A percentile compares a stretch with the other conserved stretches of the same genome.
Conservation (phyloP, 2,113 vertebrate species). For the Mirounga angustirostris region DNA sequence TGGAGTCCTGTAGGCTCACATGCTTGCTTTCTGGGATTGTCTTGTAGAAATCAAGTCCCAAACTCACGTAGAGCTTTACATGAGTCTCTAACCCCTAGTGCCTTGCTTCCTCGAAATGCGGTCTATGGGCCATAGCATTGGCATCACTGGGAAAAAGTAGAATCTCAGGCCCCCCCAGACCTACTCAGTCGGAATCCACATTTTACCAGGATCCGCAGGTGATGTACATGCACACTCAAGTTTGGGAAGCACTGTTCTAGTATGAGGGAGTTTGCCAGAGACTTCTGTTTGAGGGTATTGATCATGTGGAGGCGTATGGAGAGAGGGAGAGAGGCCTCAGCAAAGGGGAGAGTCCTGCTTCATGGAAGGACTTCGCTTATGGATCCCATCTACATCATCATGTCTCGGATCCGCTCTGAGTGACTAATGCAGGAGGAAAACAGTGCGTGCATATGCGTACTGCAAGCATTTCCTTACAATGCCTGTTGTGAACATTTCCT, state of each 20-base stretch:
- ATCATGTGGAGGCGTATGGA: not conserved
- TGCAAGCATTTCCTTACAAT: not conserved
- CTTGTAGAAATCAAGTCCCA: slow-evolving; percentile 5
- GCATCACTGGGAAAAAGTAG: not conserved
- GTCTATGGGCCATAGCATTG: not conserved
- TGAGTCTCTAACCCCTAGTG: not conserved
- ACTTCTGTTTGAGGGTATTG: not conserved
- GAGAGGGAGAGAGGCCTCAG: not conserved
- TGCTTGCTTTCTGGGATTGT: not conserved
- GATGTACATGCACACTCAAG: too few species aligned
- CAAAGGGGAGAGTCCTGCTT: not conserved
- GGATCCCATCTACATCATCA: too few species aligned
- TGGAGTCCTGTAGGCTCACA: not conserved
- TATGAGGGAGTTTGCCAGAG: not conserved
- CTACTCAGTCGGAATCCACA: not conserved
- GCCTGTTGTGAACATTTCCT: not conserved
- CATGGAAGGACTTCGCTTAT: not conserved
- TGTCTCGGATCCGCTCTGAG: not conserved
- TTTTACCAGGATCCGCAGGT: not conserved
- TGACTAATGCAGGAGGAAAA: not conserved
- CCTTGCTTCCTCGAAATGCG: not conserved
- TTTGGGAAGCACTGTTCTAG: not conserved
- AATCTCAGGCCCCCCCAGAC: not conserved
- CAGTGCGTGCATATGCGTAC: not conserved
- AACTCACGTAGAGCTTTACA: not conserved